Evolutionary conservation across 2,113 vertebrate species (phyloP), one percentile per base, ranked within the genome.

Genomic region (Eudorcas thomsonii): DNA sequence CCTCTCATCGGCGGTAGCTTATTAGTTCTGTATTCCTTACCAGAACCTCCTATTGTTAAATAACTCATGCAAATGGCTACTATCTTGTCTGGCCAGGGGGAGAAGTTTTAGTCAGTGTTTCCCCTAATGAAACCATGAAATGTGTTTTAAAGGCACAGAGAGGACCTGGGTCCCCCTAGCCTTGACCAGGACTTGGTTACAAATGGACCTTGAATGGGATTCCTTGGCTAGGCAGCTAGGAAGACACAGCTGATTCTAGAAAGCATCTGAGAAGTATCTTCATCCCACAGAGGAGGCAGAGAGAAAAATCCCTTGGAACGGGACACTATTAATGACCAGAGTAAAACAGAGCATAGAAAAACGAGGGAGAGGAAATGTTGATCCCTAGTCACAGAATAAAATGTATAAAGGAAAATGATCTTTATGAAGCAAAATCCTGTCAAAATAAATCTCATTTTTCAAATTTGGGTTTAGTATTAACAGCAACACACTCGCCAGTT

Each of bases 371-470:
- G 33, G 43, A 67, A 90, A 55, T 17, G 11, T 17, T 45, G 45
- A 50, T 62, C 62, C 23, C 16, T 45, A 5, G 21, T 83, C 62
- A 88, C 14, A 90, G 39, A 91, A 60, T 55, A 90, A 67, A 90
- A 23, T 33, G 81, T 67, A n/a, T 16, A 67, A 67, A 90, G 39
- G 23, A 48, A 90, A 90, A 52, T 33, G 3, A n/a, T 57, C 54
- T 67, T 6, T 36, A 21, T 55, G 67, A 74, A 80, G n/a, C n/a
- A 96, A 74, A 80, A 60, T 91, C 71, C 50, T 71, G n/a, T 62
- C 83, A 80, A 88, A 90, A 43, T 55, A 16, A 91, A 89, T 81
- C 23, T 90, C 16, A 2, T 19, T 96, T 93, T 87, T 91, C 23
- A 93, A 50, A 60, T 91, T 50, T 90, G n/a, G 55, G 25, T 90